These are phyloP conservation scores for Cuculus canorus DNA, from an alignment of 2,797 vertebrate genomes.

Conservation along the genomic window DNA sequence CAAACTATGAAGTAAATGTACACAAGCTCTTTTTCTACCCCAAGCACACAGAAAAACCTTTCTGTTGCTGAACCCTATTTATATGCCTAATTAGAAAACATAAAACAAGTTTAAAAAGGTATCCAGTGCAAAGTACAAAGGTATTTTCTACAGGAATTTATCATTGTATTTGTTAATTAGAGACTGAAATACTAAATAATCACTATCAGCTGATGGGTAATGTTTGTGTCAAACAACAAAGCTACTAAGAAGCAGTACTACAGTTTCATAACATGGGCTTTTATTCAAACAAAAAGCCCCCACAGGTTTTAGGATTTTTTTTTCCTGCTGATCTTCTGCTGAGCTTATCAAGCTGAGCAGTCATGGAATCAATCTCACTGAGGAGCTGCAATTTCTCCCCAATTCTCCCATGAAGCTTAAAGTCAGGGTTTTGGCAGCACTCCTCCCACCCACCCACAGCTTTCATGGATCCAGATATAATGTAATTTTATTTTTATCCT, in stretches of 20 bases:
- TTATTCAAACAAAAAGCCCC: slow-evolving; percentile 44
- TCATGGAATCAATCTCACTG: slow-evolving; percentile 66
- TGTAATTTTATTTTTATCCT: slow-evolving; percentile 70
- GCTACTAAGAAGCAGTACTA: slow-evolving; percentile 22
- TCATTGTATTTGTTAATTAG: not conserved
- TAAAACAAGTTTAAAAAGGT: not conserved
- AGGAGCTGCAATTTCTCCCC: slow-evolving; percentile 63
- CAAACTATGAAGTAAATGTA: slow-evolving; percentile 31
- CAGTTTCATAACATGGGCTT: slow-evolving; percentile 15
- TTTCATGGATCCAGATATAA: slow-evolving; percentile 68
- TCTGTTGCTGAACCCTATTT: not conserved
- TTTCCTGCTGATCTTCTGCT: slow-evolving; percentile 45
- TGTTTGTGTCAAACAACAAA: not conserved
- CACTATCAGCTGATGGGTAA: not conserved
- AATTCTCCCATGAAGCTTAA: slow-evolving; percentile 64
- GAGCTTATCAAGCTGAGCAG: slow-evolving; percentile 71
- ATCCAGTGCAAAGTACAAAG: not conserved
- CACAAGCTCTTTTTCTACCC: not conserved
- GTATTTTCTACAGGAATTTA: not conserved
- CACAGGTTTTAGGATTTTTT: slow-evolving; percentile 49
- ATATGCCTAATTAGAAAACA: not conserved
- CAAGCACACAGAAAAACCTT: not conserved
- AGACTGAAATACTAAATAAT: slow-evolving; percentile 19
- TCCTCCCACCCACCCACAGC: slow-evolving; percentile 40
- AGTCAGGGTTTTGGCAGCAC: slow-evolving; percentile 65